phyloP scores from a whole-genome alignment of 2,797 vertebrate genomes.

The Artibeus jamaicensis region DNA sequence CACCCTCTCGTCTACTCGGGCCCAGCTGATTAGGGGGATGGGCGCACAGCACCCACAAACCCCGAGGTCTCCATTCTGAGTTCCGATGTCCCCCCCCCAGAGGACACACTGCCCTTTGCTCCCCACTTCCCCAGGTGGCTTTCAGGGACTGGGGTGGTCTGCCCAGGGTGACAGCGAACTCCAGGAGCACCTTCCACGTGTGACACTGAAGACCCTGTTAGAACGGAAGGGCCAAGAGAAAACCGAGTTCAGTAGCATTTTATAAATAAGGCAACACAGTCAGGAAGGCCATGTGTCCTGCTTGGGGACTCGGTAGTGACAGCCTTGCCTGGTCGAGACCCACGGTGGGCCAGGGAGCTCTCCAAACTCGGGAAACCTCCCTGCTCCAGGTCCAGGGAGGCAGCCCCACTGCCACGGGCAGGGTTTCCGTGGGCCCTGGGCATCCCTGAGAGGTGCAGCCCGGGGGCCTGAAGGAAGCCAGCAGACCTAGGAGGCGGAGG shows the following conservation, averaged over 20 bases:
- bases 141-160: neutral
- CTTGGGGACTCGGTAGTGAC: neutral
- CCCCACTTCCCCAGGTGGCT: neutral
- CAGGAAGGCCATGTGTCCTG: too few species aligned
- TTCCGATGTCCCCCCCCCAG: neutral
- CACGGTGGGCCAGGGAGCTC: neutral
- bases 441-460: too few species aligned
- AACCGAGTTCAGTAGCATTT: accelerated
- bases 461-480: neutral
- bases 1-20: neutral
- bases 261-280: neutral
- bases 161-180: neutral
- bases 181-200: neutral
- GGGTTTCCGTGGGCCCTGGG: too few species aligned
- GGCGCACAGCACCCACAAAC: neutral
- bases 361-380: accelerated
- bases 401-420: accelerated
- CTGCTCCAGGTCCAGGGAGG: neutral
- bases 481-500: slow-evolving; percentile 40
- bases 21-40: neutral
- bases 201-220: neutral
- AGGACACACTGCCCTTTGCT: neutral
- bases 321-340: neutral
- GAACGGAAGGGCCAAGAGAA: neutral
- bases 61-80: neutral